Evolutionary conservation across 37 sponge, comb jelly and placozoan genomes (phyloP).

Genomic region (Ephydatia muelleri): DNA sequence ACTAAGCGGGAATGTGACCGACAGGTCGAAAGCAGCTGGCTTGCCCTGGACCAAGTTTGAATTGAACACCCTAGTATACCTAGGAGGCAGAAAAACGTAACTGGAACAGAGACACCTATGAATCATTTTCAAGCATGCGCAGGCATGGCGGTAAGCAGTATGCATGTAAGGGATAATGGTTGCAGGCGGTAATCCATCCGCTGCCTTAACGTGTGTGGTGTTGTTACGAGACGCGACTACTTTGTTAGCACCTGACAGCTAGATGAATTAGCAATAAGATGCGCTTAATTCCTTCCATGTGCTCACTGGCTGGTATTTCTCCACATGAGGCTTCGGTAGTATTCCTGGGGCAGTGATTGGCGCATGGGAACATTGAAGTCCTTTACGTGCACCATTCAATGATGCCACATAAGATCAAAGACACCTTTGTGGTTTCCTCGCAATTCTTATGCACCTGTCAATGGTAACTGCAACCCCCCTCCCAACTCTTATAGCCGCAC

Average conservation of each 20-base stretch:
- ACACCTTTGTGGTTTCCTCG: not conserved
- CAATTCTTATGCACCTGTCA: no score
- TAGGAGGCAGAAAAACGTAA: no score
- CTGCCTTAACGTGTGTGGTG: slow-evolving; percentile 1
- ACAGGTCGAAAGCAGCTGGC: no score
- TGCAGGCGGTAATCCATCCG: not conserved
- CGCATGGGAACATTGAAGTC: no score
- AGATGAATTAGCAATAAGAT: slow-evolving; percentile 1
- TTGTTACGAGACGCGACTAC: not conserved
- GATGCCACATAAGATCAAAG: no score
- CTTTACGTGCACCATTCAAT: no score
- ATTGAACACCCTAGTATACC: no score
- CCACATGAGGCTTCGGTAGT: not conserved
- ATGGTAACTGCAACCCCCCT: no score
- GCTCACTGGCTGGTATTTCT: not conserved
- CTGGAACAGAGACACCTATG: not conserved
- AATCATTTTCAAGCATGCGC: not conserved
- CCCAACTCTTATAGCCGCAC: no score
- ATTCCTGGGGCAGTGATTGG: no score
- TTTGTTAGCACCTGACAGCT: not conserved
- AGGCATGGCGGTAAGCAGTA: not conserved
- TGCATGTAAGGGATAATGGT: not conserved
- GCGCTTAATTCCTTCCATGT: not conserved
- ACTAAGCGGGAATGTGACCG: no score
- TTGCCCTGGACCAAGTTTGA: no score